These are phyloP conservation scores for Coryphaenoides rupestris DNA, from an alignment of 2,113 vertebrate genomes.

Conservation along the genomic window DNA sequence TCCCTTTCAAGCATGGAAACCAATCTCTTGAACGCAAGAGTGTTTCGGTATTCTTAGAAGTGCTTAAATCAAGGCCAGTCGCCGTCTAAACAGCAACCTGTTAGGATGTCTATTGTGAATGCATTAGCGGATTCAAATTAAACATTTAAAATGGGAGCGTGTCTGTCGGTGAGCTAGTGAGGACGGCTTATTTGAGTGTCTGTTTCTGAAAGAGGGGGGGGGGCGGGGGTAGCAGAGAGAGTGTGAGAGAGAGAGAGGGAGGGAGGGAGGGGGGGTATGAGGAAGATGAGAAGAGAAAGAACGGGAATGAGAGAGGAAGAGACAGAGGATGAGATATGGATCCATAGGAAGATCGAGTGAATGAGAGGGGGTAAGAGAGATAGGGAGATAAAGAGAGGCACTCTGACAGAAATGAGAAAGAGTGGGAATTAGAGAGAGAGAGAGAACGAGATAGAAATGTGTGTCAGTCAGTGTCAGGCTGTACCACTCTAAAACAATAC, in stretches of 20 bases:
- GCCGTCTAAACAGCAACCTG: neutral
- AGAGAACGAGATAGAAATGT: neutral
- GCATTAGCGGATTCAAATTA: neutral
- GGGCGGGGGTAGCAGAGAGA: neutral
- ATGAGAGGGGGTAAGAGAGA: neutral
- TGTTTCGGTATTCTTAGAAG: neutral
- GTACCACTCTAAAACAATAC: neutral
- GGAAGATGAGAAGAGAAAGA: neutral
- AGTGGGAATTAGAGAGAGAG: neutral
- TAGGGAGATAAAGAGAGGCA: neutral
- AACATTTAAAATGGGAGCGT: neutral
- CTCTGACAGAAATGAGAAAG: neutral
- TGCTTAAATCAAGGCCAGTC: neutral
- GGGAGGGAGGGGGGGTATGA: neutral
- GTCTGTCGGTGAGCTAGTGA: neutral
- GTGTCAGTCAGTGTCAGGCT: neutral
- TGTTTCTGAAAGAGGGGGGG: neutral
- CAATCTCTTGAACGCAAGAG: neutral
- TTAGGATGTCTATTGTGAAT: slow-evolving; percentile 1
- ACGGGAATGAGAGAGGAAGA: slow-evolving; percentile 2
- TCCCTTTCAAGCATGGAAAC: neutral
- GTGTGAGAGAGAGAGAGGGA: slow-evolving; percentile 1
- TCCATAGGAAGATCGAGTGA: neutral
- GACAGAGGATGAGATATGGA: neutral
- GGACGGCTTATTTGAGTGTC: neutral